A percentile compares a stretch with the other conserved stretches of the same genome.
phyloP scores from a whole-genome alignment of 2,888 invertebrate genomes.

The Alsophila aescularia region DNA sequence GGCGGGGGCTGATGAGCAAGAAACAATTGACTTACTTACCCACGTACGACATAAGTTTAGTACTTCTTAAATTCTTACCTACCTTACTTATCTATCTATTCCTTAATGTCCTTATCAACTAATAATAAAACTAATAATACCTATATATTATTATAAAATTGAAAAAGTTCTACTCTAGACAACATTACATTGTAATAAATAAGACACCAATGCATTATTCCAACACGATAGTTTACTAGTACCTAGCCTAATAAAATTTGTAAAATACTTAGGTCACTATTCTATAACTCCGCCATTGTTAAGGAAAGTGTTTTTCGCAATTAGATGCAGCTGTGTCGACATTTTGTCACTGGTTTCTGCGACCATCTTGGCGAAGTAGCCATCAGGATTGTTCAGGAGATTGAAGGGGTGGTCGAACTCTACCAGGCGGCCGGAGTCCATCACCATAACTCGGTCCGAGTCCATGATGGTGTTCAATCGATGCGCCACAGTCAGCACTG shows the following conservation, averaged over 20 bases:
- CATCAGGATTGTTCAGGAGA: conserved; percentile 84
- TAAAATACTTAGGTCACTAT: conserved; percentile 38
- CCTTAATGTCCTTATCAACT: background rate
- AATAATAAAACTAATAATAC: conserved; percentile 7
- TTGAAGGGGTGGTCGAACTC: conserved; percentile 89
- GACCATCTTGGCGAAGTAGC: conserved; percentile 88
- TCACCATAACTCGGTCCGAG: conserved; percentile 93
- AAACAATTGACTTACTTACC: too few species aligned
- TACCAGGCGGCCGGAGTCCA: conserved; percentile 91
- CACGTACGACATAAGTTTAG: too few species aligned
- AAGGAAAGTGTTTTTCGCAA: conserved; percentile 75
- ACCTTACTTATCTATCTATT: background rate
- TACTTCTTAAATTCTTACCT: background rate
- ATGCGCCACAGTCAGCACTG: conserved; percentile 96
- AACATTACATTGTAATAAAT: conserved; percentile 9
- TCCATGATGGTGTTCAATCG: conserved; percentile 97
- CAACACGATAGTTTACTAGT: conserved; percentile 19
- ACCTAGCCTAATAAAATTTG: conserved; percentile 6
- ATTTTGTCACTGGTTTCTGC: conserved; percentile 87
- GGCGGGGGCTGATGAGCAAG: background rate
- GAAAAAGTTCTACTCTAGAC: conserved; percentile 6
- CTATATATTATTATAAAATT: conserved; percentile 12
- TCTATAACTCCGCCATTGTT: conserved; percentile 69
- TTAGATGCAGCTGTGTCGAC: conserved; percentile 71
- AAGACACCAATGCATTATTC: conserved; percentile 26